Evolutionary conservation across 2,797 vertebrate species (phyloP), one percentile per base, ranked within the genome.

Genomic region (Rhynchotus rufescens): DNA sequence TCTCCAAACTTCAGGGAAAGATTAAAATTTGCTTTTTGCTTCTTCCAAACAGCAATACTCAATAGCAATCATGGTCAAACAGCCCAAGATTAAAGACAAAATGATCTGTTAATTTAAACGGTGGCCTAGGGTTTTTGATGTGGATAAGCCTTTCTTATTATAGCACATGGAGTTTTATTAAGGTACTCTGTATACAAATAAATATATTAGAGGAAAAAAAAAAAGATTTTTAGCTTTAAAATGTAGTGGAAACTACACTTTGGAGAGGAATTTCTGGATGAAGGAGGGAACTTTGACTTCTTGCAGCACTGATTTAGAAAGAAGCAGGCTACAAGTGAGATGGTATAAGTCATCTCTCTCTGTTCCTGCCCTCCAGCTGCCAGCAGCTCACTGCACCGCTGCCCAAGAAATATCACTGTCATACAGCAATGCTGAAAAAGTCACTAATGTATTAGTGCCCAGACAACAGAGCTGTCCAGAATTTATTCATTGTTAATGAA

Each of bases 401-500:
- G 36, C 62, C 45, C 76, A 90, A 89, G 73, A 96, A 96, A 93
- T 95, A 96, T 80, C 89, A 89, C 71, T 94, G 59, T 68, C 78
- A 81, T 69, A 89, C 79, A 94, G 30, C 4, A 12, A 78, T 21
- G 23, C 40, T 78, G 78, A 86, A 94, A 87, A 89, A 86, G 28
- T 90, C 83, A 84, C 51, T 93, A 87, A 95, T 64, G 28, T 80
- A 94, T 90, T 87, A 65, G 5, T 73, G 49, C 71, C 81, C 15
- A 25, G 54, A 47, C 84, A 95, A 34, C 0, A 1, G 38, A 96
- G 22, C 36, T 60, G 10, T 94, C 71, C 57, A 79, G 86, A 96
- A 96, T 91, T 64, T 92, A 96, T 91, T 96, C 72, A 49, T 30
- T 84, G 32, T 84, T 96, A 96, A 96, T 87, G 82, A 96, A 96